Evolutionary conservation across 2,888 invertebrate species (phyloP).

Genomic region (Dromius quadrimaculatus): DNA sequence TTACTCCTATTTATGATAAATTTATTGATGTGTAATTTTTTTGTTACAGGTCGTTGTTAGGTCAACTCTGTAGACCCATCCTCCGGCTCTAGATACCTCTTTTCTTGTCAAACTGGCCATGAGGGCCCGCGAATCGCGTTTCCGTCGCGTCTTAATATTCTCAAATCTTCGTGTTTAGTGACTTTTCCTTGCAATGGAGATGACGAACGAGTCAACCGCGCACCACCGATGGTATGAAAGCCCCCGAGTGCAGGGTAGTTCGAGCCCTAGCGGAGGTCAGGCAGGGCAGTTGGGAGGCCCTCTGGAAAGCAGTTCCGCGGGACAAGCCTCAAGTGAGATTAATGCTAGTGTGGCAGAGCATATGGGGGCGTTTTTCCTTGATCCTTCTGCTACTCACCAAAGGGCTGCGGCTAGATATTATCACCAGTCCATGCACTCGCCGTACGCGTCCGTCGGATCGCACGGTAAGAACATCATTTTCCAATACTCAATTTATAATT

Average conservation of each 20-base stretch:
- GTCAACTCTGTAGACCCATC: constrained; percentile 1
- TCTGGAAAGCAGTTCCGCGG: constrained; percentile 47
- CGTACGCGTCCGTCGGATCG: constrained; percentile 65
- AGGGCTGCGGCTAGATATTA: constrained; percentile 66
- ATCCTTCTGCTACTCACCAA: constrained; percentile 64
- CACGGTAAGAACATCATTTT: constrained; percentile 63
- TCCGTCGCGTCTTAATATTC: constrained; percentile 56
- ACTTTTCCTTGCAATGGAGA: constrained; percentile 64
- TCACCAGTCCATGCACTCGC: constrained; percentile 68
- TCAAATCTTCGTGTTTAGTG: constrained; percentile 47
- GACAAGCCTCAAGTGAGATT: constrained; percentile 60
- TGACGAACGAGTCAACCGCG: constrained; percentile 66
- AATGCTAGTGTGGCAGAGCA: constrained; percentile 67
- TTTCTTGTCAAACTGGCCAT: too few relatives aligned
- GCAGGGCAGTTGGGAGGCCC: constrained; percentile 53
- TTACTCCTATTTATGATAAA: background rate
- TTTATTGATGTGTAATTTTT: background rate
- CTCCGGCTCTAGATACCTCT: too few relatives aligned
- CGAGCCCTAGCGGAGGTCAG: constrained; percentile 63
- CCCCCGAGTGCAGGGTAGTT: constrained; percentile 65
- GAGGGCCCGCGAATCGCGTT: constrained; percentile 4
- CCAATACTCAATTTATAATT: too few relatives aligned
- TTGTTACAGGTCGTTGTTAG: constrained; percentile 3
- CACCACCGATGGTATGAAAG: constrained; percentile 68
- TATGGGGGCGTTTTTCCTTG: constrained; percentile 67